Base-by-base conservation (phyloP, 2,113 vertebrate species). In the Eleginops maclovinus region DNA sequence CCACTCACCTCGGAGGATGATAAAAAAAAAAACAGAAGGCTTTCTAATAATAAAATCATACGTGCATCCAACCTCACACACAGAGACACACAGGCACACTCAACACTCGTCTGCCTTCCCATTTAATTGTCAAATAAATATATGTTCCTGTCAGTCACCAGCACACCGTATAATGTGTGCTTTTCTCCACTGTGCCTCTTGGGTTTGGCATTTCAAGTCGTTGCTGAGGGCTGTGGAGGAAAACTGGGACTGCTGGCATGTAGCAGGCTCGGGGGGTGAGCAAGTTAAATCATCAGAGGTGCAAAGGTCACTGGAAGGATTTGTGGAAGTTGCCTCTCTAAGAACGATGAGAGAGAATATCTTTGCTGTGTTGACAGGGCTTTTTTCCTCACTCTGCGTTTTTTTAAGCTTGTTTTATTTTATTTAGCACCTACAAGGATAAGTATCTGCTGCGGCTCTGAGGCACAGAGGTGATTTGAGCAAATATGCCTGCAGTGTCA, bases 61-160 rank as follows among this genome's bases (percentile, higher is more conserved):
- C 53, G 51, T 31, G 68, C 51, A 50, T 67, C 24, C 56, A 49
- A 24, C 21, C 40, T 36, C 56, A 83, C 63, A 72, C 69, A 56
- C 50, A 28, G 24, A 76, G 16, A 31, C 4, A 64, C 17, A 66
- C 53, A 58, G 31, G 31, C 62, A 80, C 51, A 64, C 19, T 72
- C 64, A 53, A 80, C n/a, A 21, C 54, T 31, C 53, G 71, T 58
- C 68, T 75, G 72, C 76, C 62, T 67, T 83, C 70, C 56, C 50
- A 65, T 87, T 87, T 89, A 80, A 70, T 90, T 91, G 81, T 90
- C 91, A 86, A 82, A 89, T 59, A 81, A 87, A 88, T 92, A 53
- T 49, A 83, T 83, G 86, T 84, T 79, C 71, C 78, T 86, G 87
- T 92, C 89, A 92, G 58, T 90, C 91, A 90, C n/a, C 28, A 10